Conservation (phyloP, 2,113 vertebrate species). For the Atherinomorus stipes region DNA sequence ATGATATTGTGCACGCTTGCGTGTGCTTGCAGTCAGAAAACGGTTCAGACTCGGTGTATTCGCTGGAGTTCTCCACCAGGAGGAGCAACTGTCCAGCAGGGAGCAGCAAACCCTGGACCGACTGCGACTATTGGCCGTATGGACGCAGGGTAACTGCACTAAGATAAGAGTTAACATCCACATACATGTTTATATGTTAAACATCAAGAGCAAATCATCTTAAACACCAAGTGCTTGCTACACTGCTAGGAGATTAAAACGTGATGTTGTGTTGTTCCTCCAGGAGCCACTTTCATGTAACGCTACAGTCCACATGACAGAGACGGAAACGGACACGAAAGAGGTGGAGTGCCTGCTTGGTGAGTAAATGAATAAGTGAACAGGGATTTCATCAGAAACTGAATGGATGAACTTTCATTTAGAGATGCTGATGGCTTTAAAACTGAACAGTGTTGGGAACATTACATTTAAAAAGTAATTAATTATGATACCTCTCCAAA, state of each 20-base stretch:
- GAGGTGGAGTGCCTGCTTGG: slow-evolving; percentile 58
- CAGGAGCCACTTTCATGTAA: slow-evolving; percentile 71
- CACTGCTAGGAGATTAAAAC: not conserved
- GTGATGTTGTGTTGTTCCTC: not conserved
- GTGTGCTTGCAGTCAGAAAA: slow-evolving; percentile 74
- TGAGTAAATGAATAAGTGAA: slow-evolving; percentile 46
- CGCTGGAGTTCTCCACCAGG: slow-evolving; percentile 82
- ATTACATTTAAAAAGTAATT: too few species aligned
- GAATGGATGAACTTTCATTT: not conserved
- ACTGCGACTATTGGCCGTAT: slow-evolving; percentile 83
- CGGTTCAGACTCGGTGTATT: slow-evolving; percentile 67
- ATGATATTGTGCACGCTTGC: not conserved
- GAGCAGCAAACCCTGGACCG: slow-evolving; percentile 82
- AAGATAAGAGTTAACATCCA: not conserved
- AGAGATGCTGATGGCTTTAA: too few species aligned
- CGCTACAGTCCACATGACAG: slow-evolving; percentile 66
- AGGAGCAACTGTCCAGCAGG: slow-evolving; percentile 81
- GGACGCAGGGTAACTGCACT: slow-evolving; percentile 75
- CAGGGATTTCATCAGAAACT: not conserved
- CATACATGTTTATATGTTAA: not conserved
- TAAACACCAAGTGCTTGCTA: not conserved
- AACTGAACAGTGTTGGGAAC: too few species aligned
- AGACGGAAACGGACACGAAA: not conserved
- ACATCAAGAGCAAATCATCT: not conserved
- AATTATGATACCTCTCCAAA: too few species aligned